phyloP scores from a whole-genome alignment of 2,888 invertebrate species.

The Chrysopilus asiliformis region DNA sequence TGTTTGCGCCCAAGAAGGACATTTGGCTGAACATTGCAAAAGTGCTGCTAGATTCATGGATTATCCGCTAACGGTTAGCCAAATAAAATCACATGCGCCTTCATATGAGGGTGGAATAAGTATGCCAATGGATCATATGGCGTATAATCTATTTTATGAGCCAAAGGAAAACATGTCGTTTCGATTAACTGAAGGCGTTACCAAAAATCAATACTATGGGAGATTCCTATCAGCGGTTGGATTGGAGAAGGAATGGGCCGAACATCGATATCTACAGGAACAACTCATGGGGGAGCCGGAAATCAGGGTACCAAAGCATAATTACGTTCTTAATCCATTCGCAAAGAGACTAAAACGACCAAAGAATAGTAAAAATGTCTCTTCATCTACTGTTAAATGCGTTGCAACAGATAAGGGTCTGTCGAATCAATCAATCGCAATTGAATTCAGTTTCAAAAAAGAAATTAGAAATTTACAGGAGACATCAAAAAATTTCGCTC shows the following conservation, averaged over 20 bases:
- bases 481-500: background rate
- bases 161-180: conserved; percentile 20
- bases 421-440: background rate
- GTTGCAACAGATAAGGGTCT: background rate
- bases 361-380: no score
- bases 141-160: conserved; percentile 21
- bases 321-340: conserved; percentile 16
- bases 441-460: background rate
- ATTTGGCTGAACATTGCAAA: conserved; percentile 33
- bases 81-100: conserved; percentile 29
- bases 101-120: conserved; percentile 24
- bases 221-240: conserved; percentile 27
- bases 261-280: no score
- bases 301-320: background rate
- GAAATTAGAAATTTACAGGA: background rate
- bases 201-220: conserved; percentile 22
- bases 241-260: conserved; percentile 13
- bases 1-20: conserved; percentile 43
- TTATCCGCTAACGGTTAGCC: conserved; percentile 21
- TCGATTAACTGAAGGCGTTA: conserved; percentile 19
- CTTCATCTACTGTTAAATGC: no score
- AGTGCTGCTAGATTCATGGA: conserved; percentile 24
- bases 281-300: background rate
- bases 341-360: conserved; percentile 7
- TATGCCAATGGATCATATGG: conserved; percentile 15